These are phyloP conservation scores for Eptesicus fuscus DNA, from an alignment of 2,113 vertebrate genomes.

Conservation along the genomic window DNA sequence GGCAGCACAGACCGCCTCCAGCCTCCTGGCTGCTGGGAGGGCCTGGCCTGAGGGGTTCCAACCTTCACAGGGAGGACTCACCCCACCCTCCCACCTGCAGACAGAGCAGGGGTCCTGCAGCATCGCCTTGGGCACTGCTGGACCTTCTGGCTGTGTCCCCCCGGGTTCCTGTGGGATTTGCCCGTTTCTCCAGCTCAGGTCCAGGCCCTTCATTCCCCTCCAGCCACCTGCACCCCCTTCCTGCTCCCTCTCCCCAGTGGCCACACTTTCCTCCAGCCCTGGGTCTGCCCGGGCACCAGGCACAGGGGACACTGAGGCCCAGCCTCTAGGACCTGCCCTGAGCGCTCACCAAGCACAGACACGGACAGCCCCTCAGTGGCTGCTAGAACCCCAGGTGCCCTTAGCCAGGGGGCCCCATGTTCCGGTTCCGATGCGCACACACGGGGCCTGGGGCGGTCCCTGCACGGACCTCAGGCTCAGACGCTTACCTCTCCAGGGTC, in stretches of 20 bases:
- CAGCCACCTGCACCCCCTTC: no score
- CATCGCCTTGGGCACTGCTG: neutral
- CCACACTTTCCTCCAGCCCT: rapidly evolving
- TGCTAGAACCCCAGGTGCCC: rapidly evolving
- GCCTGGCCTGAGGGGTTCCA: neutral
- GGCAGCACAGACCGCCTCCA: neutral
- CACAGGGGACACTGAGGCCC: neutral
- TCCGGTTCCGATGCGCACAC: neutral
- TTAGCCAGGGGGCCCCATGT: neutral
- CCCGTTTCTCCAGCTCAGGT: neutral
- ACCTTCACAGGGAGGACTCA: neutral
- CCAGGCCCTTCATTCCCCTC: neutral
- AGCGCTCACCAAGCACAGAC: rapidly evolving
- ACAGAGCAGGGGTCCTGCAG: neutral
- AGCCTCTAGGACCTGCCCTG: no score
- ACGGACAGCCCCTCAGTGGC: rapidly evolving
- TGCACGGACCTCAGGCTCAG: neutral
- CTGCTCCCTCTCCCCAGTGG: neutral
- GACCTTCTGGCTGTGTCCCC: neutral
- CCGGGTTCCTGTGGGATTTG: neutral
- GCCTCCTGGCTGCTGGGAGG: neutral
- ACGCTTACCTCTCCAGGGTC: no score
- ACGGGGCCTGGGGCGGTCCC: no score
- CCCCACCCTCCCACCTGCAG: neutral
- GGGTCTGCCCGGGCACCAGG: rapidly evolving